Evolutionary conservation across 2,797 vertebrate genomes (phyloP).

Genomic region (Euthynnus affinis): DNA sequence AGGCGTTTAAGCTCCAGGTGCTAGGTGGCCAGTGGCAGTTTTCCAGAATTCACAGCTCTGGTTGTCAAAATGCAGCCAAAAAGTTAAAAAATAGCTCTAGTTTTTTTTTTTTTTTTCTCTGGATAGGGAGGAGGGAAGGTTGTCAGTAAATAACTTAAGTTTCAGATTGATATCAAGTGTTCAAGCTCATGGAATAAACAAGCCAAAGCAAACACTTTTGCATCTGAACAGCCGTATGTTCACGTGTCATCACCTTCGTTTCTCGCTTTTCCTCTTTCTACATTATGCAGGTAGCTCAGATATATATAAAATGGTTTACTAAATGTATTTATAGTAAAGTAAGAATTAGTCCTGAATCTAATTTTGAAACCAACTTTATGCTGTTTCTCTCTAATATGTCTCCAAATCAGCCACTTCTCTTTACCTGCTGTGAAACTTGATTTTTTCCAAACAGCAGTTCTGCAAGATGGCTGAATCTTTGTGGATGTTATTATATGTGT

Average conservation of each 20-base stretch:
- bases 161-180: constrained; percentile 24
- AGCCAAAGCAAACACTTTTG: constrained; percentile 23
- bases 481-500: constrained; percentile 6
- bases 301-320: neutral
- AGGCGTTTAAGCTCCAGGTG: constrained; percentile 53
- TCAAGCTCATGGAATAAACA: constrained; percentile 12
- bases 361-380: neutral
- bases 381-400: neutral
- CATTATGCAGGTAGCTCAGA: neutral
- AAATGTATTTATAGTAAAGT: neutral
- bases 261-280: neutral
- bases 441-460: neutral
- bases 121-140: neutral
- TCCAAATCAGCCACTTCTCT: neutral
- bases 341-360: neutral
- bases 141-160: constrained; percentile 40
- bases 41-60: constrained; percentile 38
- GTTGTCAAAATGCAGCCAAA: constrained; percentile 26
- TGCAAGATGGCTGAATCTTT: constrained; percentile 3
- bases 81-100: neutral
- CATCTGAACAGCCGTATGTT: constrained; percentile 10
- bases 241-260: constrained; percentile 25
- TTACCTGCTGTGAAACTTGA: neutral
- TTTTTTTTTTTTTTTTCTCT: no score
- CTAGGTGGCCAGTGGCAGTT: constrained; percentile 35